Base-by-base conservation (phyloP, 2,797 vertebrate species). In the Mormyrus hasselquistii region DNA sequence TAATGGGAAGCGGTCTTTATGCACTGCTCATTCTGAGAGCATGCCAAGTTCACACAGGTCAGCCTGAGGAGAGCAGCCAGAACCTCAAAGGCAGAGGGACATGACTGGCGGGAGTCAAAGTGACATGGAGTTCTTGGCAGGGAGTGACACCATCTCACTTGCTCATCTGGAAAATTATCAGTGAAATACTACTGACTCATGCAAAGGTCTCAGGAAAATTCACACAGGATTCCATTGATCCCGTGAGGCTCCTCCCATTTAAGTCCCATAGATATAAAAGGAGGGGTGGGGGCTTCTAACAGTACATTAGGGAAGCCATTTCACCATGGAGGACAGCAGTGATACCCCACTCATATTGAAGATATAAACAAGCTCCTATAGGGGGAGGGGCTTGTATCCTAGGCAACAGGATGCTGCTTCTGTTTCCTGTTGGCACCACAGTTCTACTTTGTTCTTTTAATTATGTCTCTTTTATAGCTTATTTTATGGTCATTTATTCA, bases 401-500 rank as follows among this genome's bases (percentile, higher is more conserved):
- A 52, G 50, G 83, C 83, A 53, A 86, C 83, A 6, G 50, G 83
- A 53, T 53, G 49, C 47, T 29, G 12, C 25, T 49, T 84, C 41
- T 53, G 12, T 2, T 8, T 53, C 8, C 22, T 34, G 47, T 5
- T 34, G 14, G 83, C 82, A 19, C 44, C 44, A 79, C 38, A 10
- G n/a, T 25, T 86, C 50, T 86, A 29, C 83, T 86, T 55, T 53
- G 83, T 52, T 86, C 50, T 53, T 29, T 86, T 86, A 86, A 86
- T 50, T 14, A 10, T 53, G 22, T 52, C 55, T 86, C 49, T 86
- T 14, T 86, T 86, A 50, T 86, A 29, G 12, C 50, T 86, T 29
- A 52, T 86, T 53, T 86, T 55, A 86, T 52, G 83, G 9, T 53
- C 16, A 86, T 14, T 53, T 86, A 52, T 55, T 52, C 83, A 50